A percentile compares a stretch with the other conserved stretches of the same genome.
Evolutionary conservation across 1,140 invertebrate genomes (phyloP).

Genomic region (Zaprionus ghesquierei): DNA sequence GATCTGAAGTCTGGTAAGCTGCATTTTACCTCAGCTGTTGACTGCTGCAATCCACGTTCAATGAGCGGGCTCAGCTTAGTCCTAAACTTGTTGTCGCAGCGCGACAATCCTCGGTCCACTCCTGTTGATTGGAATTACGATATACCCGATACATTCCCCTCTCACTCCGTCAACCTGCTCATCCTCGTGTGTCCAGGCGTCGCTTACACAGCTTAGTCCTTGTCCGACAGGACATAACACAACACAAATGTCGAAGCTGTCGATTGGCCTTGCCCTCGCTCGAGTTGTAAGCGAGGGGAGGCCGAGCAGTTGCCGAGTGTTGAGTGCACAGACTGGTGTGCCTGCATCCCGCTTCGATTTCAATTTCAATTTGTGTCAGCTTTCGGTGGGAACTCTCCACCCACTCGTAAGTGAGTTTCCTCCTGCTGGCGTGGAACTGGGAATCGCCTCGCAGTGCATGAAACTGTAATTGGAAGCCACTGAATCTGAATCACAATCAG

Average conservation of each 20-base stretch:
- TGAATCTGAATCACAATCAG: conserved; percentile 24
- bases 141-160: conserved; percentile 4
- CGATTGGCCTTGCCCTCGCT: conserved; percentile 23
- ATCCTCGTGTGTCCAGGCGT: neutral
- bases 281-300: conserved; percentile 8
- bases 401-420: neutral
- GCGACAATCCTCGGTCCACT: neutral
- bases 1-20: conserved; percentile 31
- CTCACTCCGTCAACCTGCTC: neutral
- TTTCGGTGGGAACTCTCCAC: conserved; percentile 17
- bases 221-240: conserved; percentile 48
- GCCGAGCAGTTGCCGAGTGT: neutral
- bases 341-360: conserved; percentile 13
- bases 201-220: conserved; percentile 49
- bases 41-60: conserved; percentile 45
- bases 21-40: conserved; percentile 34
- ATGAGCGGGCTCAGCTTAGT: neutral
- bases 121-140: conserved; percentile 29
- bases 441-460: conserved; percentile 19
- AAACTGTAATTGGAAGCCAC: conserved; percentile 46
- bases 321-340: neutral
- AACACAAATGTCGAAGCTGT: conserved; percentile 27
- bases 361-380: conserved; percentile 23
- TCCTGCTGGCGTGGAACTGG: neutral
- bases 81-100: conserved; percentile 13